A percentile compares a stretch with the other conserved stretches of the same genome.
These are phyloP conservation scores for Operophtera brumata DNA, from an alignment of 2,888 invertebrate genomes.

Conservation along the genomic window DNA sequence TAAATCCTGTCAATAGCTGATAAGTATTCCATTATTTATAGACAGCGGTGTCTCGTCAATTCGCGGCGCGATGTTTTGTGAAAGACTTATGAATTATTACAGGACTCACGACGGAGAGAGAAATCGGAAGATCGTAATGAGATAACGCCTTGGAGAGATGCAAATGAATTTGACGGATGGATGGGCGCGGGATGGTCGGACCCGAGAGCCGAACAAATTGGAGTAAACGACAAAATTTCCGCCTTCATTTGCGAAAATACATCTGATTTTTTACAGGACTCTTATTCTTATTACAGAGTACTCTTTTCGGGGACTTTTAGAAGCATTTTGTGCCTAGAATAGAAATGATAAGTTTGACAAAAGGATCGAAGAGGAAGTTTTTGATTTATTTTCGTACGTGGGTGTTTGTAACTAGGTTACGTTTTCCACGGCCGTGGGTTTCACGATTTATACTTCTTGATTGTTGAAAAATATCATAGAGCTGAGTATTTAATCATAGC, in stretches of 20 bases:
- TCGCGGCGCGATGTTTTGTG: conserved; percentile 37
- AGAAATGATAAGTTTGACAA: conserved; percentile 26
- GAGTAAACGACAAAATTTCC: conserved; percentile 55
- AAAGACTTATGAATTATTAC: conserved; percentile 53
- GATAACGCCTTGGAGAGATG: conserved; percentile 64
- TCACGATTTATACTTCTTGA: not conserved
- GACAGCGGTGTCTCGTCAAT: conserved; percentile 32
- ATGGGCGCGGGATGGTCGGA: conserved; percentile 40
- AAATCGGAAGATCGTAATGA: conserved; percentile 63
- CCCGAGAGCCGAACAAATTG: conserved; percentile 55
- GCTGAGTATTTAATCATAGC: too few species aligned
- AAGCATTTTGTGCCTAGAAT: conserved; percentile 10
- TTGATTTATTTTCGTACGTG: conserved; percentile 30
- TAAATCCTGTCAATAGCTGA: conserved; percentile 32
- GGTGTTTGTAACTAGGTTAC: conserved; percentile 17
- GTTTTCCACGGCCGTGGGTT: conserved; percentile 6
- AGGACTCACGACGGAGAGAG: conserved; percentile 42
- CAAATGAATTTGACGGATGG: conserved; percentile 65
- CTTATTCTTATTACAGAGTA: conserved; percentile 22
- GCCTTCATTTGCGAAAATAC: conserved; percentile 57
- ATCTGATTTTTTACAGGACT: conserved; percentile 23
- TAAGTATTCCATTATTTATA: conserved; percentile 46
- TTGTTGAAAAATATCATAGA: not conserved
- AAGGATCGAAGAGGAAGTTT: conserved; percentile 23
- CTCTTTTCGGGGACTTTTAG: conserved; percentile 5